These are phyloP conservation scores for Trichacis sp. DNA, from an alignment of 2,888 invertebrate species.

Conservation along the genomic window DNA sequence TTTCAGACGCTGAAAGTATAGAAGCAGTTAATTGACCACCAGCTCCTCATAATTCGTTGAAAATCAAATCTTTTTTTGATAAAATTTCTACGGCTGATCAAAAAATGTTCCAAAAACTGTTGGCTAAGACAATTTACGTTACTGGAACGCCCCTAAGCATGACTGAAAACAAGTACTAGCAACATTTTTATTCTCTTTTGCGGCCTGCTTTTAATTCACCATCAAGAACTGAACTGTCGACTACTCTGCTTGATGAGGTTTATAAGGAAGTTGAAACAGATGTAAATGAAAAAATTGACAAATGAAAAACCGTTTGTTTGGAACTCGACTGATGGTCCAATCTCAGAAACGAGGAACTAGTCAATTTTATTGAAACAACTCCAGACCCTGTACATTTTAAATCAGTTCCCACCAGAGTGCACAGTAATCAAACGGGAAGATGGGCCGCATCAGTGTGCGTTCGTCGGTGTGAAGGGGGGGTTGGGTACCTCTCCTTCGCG, in stretches of 20 bases:
- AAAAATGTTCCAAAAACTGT: conserved; percentile 36
- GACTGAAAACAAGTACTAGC: conserved; percentile 42
- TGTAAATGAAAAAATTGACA: neutral
- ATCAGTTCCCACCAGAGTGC: no score
- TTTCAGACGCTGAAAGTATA: no score
- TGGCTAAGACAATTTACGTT: conserved; percentile 43
- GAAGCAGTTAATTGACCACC: no score
- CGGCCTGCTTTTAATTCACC: no score
- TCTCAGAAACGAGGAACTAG: conserved; percentile 15
- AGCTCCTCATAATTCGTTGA: neutral
- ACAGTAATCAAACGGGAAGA: no score
- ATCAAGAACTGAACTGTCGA: no score
- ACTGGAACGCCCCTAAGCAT: conserved; percentile 41
- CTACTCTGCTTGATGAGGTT: neutral
- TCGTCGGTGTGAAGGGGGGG: no score
- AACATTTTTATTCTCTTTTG: conserved; percentile 26
- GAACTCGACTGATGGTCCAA: conserved; percentile 16
- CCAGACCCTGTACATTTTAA: no score
- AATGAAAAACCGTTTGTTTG: neutral
- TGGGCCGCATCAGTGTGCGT: no score
- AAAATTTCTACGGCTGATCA: conserved; percentile 35
- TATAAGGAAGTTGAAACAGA: neutral
- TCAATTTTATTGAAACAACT: conserved; percentile 18
- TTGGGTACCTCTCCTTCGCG: no score
- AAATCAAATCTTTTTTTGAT: conserved; percentile 25